These are phyloP conservation scores for Phytoseiulus persimilis DNA, from an alignment of 2,888 invertebrate genomes.

Conservation along the genomic window DNA sequence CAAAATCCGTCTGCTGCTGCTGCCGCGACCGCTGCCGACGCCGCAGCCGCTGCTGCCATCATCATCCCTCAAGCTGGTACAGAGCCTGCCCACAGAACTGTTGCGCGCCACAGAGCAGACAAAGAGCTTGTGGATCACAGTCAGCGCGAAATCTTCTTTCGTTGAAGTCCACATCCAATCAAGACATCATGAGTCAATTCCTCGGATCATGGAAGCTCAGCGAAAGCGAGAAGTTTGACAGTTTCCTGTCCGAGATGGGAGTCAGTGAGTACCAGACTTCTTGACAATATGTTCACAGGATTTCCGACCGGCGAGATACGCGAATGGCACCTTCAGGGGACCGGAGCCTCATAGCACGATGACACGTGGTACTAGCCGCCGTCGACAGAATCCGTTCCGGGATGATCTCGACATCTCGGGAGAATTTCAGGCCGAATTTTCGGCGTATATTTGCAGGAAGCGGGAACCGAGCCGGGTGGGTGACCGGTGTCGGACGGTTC, in stretches of 20 bases:
- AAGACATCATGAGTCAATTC: neutral
- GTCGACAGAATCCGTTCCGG: neutral
- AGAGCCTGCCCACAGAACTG: neutral
- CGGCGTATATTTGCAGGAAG: no score
- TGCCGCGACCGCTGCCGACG: neutral
- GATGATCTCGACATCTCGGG: neutral
- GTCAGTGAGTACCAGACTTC: constrained; percentile 15
- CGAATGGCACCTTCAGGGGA: neutral
- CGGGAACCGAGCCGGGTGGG: no score
- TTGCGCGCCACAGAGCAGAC: neutral
- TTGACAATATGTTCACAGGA: neutral
- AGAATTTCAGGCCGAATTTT: neutral
- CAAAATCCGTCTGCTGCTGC: neutral
- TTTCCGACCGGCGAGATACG: neutral
- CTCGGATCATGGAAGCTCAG: constrained; percentile 27
- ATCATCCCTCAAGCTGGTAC: neutral
- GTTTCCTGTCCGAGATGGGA: constrained; percentile 1
- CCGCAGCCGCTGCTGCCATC: neutral
- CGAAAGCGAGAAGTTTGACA: constrained; percentile 32
- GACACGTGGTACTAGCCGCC: neutral
- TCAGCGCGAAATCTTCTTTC: neutral
- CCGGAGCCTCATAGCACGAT: neutral
- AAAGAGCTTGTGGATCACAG: neutral
- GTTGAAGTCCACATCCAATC: neutral
- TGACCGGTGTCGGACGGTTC: no score